These are phyloP conservation scores for Haliclona indistincta DNA, from an alignment of 37 sponge, comb jelly and placozoan species.

Conservation along the genomic window DNA sequence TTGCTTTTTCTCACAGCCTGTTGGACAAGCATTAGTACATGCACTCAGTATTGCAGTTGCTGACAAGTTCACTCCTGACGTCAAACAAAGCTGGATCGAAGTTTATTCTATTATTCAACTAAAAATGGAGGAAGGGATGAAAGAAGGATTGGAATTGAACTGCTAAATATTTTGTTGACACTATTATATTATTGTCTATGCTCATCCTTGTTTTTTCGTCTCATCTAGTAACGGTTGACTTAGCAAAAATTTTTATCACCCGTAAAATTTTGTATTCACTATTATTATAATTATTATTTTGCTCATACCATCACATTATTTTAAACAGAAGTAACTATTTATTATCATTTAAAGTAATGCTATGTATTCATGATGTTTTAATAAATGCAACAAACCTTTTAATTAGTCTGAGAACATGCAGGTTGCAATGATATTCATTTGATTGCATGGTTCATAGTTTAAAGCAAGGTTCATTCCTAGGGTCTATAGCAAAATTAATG, in stretches of 20 bases:
- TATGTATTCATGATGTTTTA: no score
- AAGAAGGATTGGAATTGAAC: slow-evolving; percentile 36
- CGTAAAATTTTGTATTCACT: neutral
- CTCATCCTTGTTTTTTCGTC: neutral
- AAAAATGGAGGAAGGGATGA: slow-evolving; percentile 57
- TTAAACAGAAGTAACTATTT: no score
- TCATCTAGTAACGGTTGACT: no score
- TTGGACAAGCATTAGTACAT: slow-evolving; percentile 61
- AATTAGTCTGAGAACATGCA: no score
- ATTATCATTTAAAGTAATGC: no score
- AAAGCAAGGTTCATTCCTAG: no score
- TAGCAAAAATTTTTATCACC: neutral
- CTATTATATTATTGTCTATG: neutral
- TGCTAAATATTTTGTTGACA: neutral
- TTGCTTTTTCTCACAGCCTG: slow-evolving; percentile 55
- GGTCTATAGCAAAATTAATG: no score
- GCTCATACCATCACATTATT: no score
- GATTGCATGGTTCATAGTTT: no score
- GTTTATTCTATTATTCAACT: slow-evolving; percentile 45
- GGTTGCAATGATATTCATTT: no score
- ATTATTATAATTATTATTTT: neutral
- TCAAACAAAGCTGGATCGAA: slow-evolving; percentile 47
- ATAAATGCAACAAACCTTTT: no score
- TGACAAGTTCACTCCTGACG: slow-evolving; percentile 60
- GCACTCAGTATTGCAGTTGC: slow-evolving; percentile 29